These are phyloP conservation scores for Euwallacea fornicatus DNA, from an alignment of 1,140 invertebrate species.

Conservation along the genomic window DNA sequence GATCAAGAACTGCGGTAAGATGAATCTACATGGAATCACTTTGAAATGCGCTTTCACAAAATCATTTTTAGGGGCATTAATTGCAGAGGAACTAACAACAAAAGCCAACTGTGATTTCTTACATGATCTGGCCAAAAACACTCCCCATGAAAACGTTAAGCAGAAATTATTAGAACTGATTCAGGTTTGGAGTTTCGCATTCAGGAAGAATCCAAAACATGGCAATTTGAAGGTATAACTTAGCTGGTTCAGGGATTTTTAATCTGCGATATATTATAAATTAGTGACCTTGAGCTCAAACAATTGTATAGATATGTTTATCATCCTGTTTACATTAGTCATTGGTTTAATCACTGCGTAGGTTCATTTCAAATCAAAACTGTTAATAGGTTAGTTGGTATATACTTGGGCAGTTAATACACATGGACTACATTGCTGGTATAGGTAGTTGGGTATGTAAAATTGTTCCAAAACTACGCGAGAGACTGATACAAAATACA, in stretches of 20 bases:
- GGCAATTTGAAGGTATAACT: conserved; percentile 74
- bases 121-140: conserved; percentile 80
- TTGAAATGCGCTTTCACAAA: conserved; percentile 45
- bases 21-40: neutral
- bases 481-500: too few relatives aligned
- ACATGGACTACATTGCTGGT: too few relatives aligned
- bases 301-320: too few relatives aligned
- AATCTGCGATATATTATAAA: too few relatives aligned
- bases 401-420: too few relatives aligned
- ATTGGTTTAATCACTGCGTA: too few relatives aligned
- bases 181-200: conserved; percentile 96
- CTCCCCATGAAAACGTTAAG: conserved; percentile 80
- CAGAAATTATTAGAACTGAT: conserved; percentile 91
- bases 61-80: conserved; percentile 50
- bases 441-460: too few relatives aligned
- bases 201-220: conserved; percentile 88
- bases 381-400: too few relatives aligned
- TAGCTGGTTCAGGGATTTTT: conserved; percentile 13
- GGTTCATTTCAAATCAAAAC: too few relatives aligned
- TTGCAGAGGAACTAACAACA: conserved; percentile 93
- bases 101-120: conserved; percentile 95
- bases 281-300: too few relatives aligned
- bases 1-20: conserved; percentile 94
- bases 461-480: too few relatives aligned
- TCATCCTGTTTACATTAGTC: too few relatives aligned